These are phyloP conservation scores for Archips crataeganus DNA, from an alignment of 2,888 invertebrate species.

Conservation along the genomic window DNA sequence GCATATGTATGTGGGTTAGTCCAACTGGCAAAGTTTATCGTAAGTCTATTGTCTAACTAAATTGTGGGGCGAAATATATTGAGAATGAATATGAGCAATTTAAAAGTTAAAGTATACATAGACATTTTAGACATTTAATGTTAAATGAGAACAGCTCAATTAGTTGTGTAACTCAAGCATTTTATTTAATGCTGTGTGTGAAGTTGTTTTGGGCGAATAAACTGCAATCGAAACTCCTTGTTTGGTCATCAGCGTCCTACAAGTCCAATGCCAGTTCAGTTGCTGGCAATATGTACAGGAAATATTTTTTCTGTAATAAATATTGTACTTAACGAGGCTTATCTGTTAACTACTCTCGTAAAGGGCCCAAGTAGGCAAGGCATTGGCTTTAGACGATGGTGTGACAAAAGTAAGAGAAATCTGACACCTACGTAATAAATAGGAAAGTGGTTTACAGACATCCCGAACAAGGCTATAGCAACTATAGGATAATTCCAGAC, in stretches of 20 bases:
- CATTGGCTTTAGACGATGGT: background rate
- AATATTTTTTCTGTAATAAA: slow-evolving; percentile 22
- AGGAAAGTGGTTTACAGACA: slow-evolving; percentile 20
- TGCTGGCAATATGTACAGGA: slow-evolving; percentile 2
- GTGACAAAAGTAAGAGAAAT: slow-evolving; percentile 30
- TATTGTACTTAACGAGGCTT: background rate
- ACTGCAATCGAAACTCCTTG: slow-evolving; percentile 39
- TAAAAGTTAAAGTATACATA: slow-evolving; percentile 6
- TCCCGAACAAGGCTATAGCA: background rate
- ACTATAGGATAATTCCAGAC: background rate
- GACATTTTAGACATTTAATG: background rate
- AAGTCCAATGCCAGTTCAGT: background rate
- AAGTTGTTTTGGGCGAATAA: slow-evolving; percentile 8
- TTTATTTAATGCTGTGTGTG: background rate
- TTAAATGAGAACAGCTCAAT: slow-evolving; percentile 11
- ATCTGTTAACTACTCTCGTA: background rate
- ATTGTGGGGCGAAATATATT: background rate
- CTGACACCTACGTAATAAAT: slow-evolving; percentile 28
- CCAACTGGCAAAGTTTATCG: background rate
- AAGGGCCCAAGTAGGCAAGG: background rate
- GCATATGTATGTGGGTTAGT: slow-evolving; percentile 28
- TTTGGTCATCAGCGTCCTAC: slow-evolving; percentile 13
- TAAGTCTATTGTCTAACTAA: background rate
- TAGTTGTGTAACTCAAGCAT: background rate
- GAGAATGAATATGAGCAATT: background rate